These are phyloP conservation scores for Chroicocephalus ridibundus DNA, from an alignment of 2,113 vertebrate species.

Conservation along the genomic window DNA sequence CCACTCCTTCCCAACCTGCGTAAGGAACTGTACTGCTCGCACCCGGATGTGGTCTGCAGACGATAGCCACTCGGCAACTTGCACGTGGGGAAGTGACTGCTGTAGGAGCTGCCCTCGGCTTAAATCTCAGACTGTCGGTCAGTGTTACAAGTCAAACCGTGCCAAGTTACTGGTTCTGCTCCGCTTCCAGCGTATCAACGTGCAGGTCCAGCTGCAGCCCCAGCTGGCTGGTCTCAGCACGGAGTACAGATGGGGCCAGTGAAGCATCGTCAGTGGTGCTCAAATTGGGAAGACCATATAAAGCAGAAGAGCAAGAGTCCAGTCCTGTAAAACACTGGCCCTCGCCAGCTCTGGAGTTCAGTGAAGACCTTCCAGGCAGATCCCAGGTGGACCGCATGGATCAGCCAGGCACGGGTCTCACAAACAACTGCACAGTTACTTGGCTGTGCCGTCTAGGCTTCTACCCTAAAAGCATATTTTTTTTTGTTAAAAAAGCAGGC, in stretches of 20 bases:
- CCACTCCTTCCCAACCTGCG: background rate
- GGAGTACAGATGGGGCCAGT: background rate
- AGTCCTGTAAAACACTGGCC: background rate
- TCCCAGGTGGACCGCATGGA: background rate
- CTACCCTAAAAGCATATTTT: background rate
- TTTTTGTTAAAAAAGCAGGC: background rate
- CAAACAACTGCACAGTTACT: background rate
- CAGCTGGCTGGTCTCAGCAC: background rate
- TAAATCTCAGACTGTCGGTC: background rate
- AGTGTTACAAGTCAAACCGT: background rate
- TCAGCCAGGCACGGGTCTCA: accelerated
- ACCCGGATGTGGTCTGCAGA: background rate
- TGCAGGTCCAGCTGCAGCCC: background rate
- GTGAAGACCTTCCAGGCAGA: background rate
- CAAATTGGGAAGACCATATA: background rate
- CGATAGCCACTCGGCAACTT: accelerated
- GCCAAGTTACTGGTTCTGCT: background rate
- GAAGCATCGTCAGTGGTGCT: background rate
- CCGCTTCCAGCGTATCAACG: background rate
- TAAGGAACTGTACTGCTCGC: background rate
- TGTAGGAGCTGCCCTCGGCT: background rate
- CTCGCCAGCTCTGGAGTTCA: background rate
- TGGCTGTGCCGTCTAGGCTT: background rate
- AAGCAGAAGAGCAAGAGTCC: background rate
- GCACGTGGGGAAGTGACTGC: background rate